Base-by-base conservation (phyloP, 35 echinoderm and acorn worm genomes). In the Patiria miniata region DNA sequence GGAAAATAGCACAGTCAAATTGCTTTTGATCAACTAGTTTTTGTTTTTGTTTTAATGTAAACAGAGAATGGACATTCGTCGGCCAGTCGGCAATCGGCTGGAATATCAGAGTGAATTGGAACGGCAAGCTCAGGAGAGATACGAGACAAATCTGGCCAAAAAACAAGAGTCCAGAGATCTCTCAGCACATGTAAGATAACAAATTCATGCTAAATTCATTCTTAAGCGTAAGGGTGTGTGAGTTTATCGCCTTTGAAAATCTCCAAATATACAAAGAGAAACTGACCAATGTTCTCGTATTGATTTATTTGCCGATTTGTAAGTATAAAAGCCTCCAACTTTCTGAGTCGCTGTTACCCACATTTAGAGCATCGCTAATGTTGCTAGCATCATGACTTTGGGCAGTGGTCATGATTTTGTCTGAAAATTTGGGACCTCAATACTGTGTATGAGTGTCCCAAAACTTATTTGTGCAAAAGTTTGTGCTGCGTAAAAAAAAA, bases 11-110 rank as follows among this genome's bases (percentile, higher is more conserved):
- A 12, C 16, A 23, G 39, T 81, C 14, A 44, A 87, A 56, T 1
- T 83, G 12, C 12, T 47, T 12, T 47, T 47, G 4, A 4, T 47
- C 12, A 47, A 47, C 12, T 6, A 47, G 42, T 6, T 47, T 47
- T 36, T 59, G 32, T 26, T 40, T 76, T 44, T 77, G 26, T 28
- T 32, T 76, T 36, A 8, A 77, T 17, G 34, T 77, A 12, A 61
- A 18, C 79, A 98, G 95, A 85, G 85, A 88, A 94, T 98, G 92
- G 95, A 98, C 55, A 94, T 98, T 39, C 83, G 95, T 77, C 50
- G 92, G 52, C 95, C 88, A 7, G 52, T 58, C 9, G 37, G 83
- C 36, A 86, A 89, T 18, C 54, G 36, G 8, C 14, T 52, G 0
- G 92, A 80, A 37, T 93, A 94, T 79, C 77, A 78, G 12, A 98